These are phyloP conservation scores for Lithophane leautieri DNA, from an alignment of 2,888 invertebrate genomes.

Conservation along the genomic window DNA sequence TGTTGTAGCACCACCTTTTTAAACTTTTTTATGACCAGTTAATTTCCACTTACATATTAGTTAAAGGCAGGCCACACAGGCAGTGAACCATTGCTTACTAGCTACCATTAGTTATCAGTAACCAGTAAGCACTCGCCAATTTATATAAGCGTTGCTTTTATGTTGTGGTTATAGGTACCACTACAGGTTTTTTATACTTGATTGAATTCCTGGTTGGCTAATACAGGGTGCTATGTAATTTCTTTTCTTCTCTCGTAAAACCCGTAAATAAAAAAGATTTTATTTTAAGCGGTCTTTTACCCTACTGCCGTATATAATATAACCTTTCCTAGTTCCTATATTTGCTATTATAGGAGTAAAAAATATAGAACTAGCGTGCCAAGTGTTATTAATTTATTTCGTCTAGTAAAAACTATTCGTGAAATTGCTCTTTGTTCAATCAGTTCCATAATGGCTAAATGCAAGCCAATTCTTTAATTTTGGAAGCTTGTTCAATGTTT, in stretches of 20 bases:
- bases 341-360: conserved; percentile 14
- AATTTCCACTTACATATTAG: conserved; percentile 6
- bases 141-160: conserved; percentile 27
- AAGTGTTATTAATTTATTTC: conserved; percentile 38
- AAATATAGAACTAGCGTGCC: conserved; percentile 38
- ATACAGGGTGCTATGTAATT: neutral
- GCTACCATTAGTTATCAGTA: conserved; percentile 8
- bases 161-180: conserved; percentile 17
- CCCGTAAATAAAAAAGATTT: neutral
- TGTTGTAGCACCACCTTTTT: neutral
- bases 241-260: neutral
- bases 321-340: conserved; percentile 18
- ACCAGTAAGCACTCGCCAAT: conserved; percentile 25
- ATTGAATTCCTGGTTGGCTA: conserved; percentile 9
- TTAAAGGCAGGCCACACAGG: conserved; percentile 23
- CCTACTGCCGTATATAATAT: neutral
- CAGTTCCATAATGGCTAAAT: conserved; percentile 26
- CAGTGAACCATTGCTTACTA: conserved; percentile 26
- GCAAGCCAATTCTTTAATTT: neutral
- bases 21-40: conserved; percentile 3
- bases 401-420: conserved; percentile 27
- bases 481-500: neutral
- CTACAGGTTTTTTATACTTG: conserved; percentile 23
- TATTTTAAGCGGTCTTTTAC: neutral
- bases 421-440: conserved; percentile 43